Evolutionary conservation across 2,888 invertebrate species (phyloP), one percentile per base, ranked within the genome.

Genomic region (Eumacrocentrus americanus): DNA sequence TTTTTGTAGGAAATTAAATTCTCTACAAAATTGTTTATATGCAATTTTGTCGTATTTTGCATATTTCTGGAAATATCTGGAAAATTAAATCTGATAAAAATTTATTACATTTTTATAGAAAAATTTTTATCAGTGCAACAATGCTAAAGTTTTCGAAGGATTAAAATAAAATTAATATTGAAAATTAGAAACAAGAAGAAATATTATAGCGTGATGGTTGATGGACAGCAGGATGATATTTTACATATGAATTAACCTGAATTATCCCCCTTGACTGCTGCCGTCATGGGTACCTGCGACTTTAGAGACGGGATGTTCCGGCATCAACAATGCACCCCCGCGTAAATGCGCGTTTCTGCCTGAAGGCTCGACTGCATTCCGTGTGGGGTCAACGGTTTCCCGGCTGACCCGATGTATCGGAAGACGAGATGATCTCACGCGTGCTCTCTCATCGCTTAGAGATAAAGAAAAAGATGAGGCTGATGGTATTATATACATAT

Each of bases 161-260:
- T n/a, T n/a, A 18, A 16, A 16, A 20, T 18, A 23, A 34, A 20
- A 35, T 29, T 34, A 50, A 50, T 34, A 18, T 25, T n/a, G 14
- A 60, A 53, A 57, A 60, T 52, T 38, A 29, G 38, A 18, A 22
- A 42, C 16, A 7, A 22, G n/a, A n/a, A n/a, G n/a, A n/a, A n/a
- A n/a, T n/a, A n/a, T 44, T 16, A 46, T 70, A 62, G 72, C 72
- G 70, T 75, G 71, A 72, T 62, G 61, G 46, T 61, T 74, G 72
- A 73, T 67, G 62, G 74, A 74, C 72, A 68, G 70, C 62, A 62
- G 58, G 63, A 71, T 67, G 66, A 68, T 67, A 72, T 65, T 66
- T 72, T 66, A 66, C 67, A 72, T 72, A 75, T 71, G 70, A 75
- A 75, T 75, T 75, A 72, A 72, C 68, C 66, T 67, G 68, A 68